Base-by-base conservation (phyloP, 2,113 vertebrate species). In the Perca schrenkii region DNA sequence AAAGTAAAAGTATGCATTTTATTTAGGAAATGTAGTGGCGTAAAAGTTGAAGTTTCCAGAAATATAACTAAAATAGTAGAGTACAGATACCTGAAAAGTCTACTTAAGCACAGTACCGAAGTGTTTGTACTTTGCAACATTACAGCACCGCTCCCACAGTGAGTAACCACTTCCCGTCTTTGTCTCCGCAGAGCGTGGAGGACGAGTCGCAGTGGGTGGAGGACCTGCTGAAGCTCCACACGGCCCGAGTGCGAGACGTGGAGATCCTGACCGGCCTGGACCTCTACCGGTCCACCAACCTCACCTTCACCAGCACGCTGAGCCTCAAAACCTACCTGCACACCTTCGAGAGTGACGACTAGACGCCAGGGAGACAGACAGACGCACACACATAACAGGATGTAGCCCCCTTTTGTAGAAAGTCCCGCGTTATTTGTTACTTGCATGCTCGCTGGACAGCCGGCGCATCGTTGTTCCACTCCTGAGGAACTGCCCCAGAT, bases 221-320 rank as follows among this genome's bases (percentile, higher is more conserved):
- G 91, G 97, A 98, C 0, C 96, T 99, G 65, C 93, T 99, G 70
- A 96, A 96, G 92, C 95, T 96, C 80, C 98, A 99, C 82, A 98
- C 98, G 0, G 97, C 98, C 0, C 94, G 98, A 0, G 96, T 98
- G 56, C 94, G 97, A 46, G 98, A 99, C 72, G 96, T 99, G 0
- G 98, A 99, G 79, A 96, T 97, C 54, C 96, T 99, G 79, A 98
- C 97, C 0, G 96, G 97, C 13, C 93, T 99, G 93, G 97, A 99
- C 91, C 96, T 99, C 78, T 98, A 95, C 92, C 95, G 98, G 73
- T 95, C 96, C 87, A 95, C 96, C 72, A 96, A 95, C 88, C 95
- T 96, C 81, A 96, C 95, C 82, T 97, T 97, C 85, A 93, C 94
- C 75, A 95, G 95, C 91, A 96, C 96, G 80, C 96, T 99, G 74